Evolutionary conservation across 2,113 vertebrate species (phyloP), one percentile per base, ranked within the genome.

Genomic region (Cottus gobio): DNA sequence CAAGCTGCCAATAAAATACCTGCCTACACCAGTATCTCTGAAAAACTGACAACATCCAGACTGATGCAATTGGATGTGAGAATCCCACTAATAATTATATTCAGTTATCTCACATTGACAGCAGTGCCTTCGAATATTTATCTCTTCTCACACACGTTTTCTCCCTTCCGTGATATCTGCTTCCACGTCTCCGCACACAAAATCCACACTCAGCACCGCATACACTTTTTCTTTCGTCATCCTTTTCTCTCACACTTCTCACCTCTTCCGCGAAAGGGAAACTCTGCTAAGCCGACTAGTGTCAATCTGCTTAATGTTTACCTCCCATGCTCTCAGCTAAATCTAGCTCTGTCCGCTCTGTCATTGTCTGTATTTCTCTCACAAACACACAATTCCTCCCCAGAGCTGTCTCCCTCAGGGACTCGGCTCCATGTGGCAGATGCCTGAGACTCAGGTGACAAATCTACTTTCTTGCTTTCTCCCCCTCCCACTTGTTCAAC

Each of bases 381-480:
- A 67, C 57, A 85, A 42, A 60, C 67, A 67, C 31, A 37, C 57
- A 66, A 22, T 56, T 57, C 62, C 42, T 54, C 37, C 37, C 13
- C 16, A 44, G 54, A 57, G 56, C 6, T 20, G 48, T 50, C 24
- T 39, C 48, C 20, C 75, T 66, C 16, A 34, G 22, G 44, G 28
- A 58, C 44, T 46, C 8, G 7, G 20, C 24, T n/a, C 22, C 26
- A 75, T 16, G 24, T 4, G 36, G 20, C 52, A 65, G 26, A 63
- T 75, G 68, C 69, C 28, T 60, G 1, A 60, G n/a, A 65, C 26
- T 70, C 31, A 80, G 10, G 12, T 54, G 48, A n/a, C 26, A 39
- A 18, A 36, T 64, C 22, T 4, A 13, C 28, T 72, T 50, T 62
- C 60, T 46, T 0, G 7, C 10, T 72, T 48, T 22, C 44, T 66